Evolutionary conservation across 2,797 vertebrate genomes (phyloP).

Genomic region (Trematocara caparti): DNA sequence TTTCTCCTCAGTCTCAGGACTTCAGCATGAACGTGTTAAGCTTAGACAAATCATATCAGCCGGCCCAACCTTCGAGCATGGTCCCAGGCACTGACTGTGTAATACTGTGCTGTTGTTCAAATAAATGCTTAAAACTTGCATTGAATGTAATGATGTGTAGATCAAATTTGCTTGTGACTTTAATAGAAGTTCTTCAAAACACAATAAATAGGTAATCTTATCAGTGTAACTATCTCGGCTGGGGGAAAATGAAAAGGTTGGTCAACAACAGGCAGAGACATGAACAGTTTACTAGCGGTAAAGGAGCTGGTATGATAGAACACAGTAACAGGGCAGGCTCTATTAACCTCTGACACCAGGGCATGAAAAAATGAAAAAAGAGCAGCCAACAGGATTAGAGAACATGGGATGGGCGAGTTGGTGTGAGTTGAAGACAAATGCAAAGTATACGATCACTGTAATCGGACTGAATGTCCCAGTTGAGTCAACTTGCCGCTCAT

Average conservation of each 20-base stretch:
- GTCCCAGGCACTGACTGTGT: not conserved
- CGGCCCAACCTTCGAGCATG: not conserved
- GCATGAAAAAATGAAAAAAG: not conserved
- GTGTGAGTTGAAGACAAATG: not conserved
- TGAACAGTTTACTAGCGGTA: not conserved
- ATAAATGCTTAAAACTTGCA: not conserved
- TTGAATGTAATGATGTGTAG: not conserved
- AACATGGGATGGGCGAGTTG: not conserved
- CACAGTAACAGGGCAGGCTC: not conserved
- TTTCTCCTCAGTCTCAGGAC: not conserved
- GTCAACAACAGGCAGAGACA: not conserved
- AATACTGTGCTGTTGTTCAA: slow-evolving; percentile 13
- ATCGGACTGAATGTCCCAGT: not conserved
- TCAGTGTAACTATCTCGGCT: not conserved
- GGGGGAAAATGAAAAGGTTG: not conserved
- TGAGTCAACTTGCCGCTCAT: not conserved
- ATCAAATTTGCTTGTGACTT: not conserved
- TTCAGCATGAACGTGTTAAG: not conserved
- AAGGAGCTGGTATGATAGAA: not conserved
- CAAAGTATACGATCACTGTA: not conserved
- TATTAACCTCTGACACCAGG: not conserved
- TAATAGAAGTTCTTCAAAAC: not conserved
- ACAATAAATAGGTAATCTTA: not conserved
- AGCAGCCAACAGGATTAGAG: not conserved
- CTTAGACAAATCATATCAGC: not conserved